phyloP scores from a whole-genome alignment of 2,113 vertebrate species.

The Microcebus lehilahytsara region DNA sequence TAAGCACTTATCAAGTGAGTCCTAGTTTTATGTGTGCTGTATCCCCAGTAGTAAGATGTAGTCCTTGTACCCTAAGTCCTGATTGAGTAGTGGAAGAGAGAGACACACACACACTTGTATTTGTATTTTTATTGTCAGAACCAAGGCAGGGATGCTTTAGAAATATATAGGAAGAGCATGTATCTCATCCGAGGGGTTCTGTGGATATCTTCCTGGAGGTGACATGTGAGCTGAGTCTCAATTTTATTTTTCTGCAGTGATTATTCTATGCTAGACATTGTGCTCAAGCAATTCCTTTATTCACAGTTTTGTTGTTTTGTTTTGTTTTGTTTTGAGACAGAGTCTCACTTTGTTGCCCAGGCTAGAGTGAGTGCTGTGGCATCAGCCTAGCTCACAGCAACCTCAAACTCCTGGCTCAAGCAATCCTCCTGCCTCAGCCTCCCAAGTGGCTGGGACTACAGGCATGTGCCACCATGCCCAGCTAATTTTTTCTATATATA shows the following conservation, averaged over 20 bases:
- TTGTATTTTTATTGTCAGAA: not conserved
- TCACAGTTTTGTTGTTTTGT: not conserved
- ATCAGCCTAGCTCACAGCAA: too few species aligned
- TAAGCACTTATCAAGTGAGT: not conserved
- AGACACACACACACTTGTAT: too few species aligned
- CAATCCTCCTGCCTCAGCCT: too few species aligned
- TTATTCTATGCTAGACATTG: not conserved
- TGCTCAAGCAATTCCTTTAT: not conserved
- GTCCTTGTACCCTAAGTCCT: fast-evolving
- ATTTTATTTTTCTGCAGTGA: not conserved
- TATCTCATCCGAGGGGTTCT: not conserved
- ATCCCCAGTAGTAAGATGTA: not conserved
- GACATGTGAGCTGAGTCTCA: not conserved
- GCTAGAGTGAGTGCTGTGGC: too few species aligned
- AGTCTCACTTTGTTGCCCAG: too few species aligned
- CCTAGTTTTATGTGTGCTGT: not conserved
- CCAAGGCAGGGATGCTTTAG: not conserved
- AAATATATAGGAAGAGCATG: not conserved
- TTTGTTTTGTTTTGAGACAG: too few species aligned
- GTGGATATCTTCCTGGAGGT: not conserved
- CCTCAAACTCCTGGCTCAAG: too few species aligned
- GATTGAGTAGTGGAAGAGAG: not conserved
- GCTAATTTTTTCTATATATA: too few species aligned
- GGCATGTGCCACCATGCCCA: too few species aligned
- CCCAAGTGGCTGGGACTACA: too few species aligned